Evolutionary conservation across 64 coral and sea anemone genomes (phyloP), one percentile per base, ranked within the genome.

Genomic region (Pocillopora damicornis): DNA sequence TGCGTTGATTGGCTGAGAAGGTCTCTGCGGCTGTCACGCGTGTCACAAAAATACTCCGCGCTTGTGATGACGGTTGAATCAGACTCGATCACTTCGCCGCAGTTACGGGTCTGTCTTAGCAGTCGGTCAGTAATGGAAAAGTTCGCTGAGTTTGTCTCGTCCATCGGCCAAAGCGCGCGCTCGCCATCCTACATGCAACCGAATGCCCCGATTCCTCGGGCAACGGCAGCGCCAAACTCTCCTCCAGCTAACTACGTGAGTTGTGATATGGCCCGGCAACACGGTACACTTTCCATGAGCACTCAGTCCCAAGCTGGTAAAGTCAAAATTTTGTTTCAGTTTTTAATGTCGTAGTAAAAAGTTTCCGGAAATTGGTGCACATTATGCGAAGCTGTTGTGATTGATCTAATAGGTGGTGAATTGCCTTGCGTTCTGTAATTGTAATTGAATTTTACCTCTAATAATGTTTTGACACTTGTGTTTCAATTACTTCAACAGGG

Each of bases 71-170:
- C 42, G 59, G 77, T 51, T 88, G 77, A 88, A 75, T 92, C 66
- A 92, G 36, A 71, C 67, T 58, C 57, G 60, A 35, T 87, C 61
- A 79, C 42, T 35, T 45, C 72, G 61, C 68, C 11, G 68, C 69
- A 51, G 42, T 87, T 68, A 23, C 37, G 11, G 81, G 51, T 25
- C 64, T n/a, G 73, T 66, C 58, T 79, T 77, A 78, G 82, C 72
- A 77, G 79, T 89, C 42, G 82, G 76, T 80, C 72, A 73, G 87
- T 62, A 79, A 97, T 97, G 94, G 94, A 97, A 80, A 97, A 97
- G 61, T 97, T 97, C 75, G 77, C 88, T 26, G 94, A 97, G 38
- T 97, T 93, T 80, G 90, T 97, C 13, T 89, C 91, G 17, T 83
- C 91, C 57, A 90, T 96, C 25, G 94, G 90, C 14, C 94, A 78